A percentile compares a stretch with the other conserved stretches of the same genome.
phyloP scores from a whole-genome alignment of 1,140 invertebrate genomes.

The Lineus longissimus region DNA sequence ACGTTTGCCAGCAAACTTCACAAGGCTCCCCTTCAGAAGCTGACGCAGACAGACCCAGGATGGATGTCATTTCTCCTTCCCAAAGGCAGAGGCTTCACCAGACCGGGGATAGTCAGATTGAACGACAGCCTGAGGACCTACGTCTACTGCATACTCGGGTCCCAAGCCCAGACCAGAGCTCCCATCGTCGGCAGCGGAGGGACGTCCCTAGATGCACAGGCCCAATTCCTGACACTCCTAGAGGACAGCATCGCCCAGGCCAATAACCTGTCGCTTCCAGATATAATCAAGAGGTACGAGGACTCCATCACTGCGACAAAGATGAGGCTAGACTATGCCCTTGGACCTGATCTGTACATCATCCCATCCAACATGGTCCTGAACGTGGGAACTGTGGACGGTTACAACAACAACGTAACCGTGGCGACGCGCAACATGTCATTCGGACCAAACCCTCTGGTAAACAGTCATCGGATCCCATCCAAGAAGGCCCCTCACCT shows the following conservation, averaged over 20 bases:
- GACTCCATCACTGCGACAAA: neutral
- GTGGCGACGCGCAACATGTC: neutral
- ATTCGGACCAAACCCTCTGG: neutral
- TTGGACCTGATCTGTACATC: constrained; percentile 14
- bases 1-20: too few relatives aligned
- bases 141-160: constrained; percentile 8
- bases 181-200: neutral
- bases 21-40: neutral
- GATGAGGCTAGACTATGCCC: neutral
- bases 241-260: neutral
- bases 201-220: neutral
- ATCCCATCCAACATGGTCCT: constrained; percentile 13
- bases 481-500: too few relatives aligned
- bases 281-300: neutral
- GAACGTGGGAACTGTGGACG: neutral
- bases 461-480: too few relatives aligned
- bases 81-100: neutral
- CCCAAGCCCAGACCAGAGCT: constrained; percentile 3
- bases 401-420: constrained; percentile 13
- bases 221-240: neutral
- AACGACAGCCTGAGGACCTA: constrained; percentile 15
- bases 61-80: neutral
- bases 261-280: neutral
- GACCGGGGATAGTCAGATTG: constrained; percentile 11
- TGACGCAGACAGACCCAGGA: neutral